Evolutionary conservation across 2,113 vertebrate genomes (phyloP), one percentile per base, ranked within the genome.

Genomic region (Tragulus kanchil): DNA sequence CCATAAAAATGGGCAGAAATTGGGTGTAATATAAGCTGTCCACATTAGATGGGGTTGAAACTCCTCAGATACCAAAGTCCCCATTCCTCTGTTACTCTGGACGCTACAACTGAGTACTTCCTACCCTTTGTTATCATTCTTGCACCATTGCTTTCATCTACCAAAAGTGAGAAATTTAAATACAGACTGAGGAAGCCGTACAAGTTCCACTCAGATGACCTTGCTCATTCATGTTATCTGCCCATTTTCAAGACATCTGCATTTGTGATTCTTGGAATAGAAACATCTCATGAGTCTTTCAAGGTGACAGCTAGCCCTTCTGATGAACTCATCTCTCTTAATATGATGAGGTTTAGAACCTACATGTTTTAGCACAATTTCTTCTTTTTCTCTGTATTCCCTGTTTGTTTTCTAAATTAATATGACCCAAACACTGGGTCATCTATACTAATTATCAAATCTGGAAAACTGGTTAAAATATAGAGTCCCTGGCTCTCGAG

Each of bases 381-480:
- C n/a, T 36, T 82, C 23, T 84, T 90, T 84, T 65, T 36, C 17
- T 61, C 19, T 71, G 26, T 5, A 85, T 82, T 93, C 90, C n/a
- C 16, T 83, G 2, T 71, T 92, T 92, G n/a, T 64, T 82, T 94
- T 94, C 31, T 69, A 95, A 92, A 83, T 61, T 13, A 85, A 3
- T 58, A 54, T 7, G 93, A 45, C 64, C 36, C 23, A 93, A 85
- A 31, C 89, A 61, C 59, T 97, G 15, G 7, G 54, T 87, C 25
- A 56, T 9, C 6, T 62, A 6, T 21, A 64, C 26, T 69, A 45
- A 90, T 11, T 77, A 85, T 45, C 36, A 81, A 10, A 48, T 54
- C 31, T 97, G 77, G 59, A 81, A 96, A 77, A 87, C 31, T 87
- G 77, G 21, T 84, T 78, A 58, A 93, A 90, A 87, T 69, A 42